phyloP scores from a whole-genome alignment of 2,113 vertebrate species.

The Scophthalmus maximus region DNA sequence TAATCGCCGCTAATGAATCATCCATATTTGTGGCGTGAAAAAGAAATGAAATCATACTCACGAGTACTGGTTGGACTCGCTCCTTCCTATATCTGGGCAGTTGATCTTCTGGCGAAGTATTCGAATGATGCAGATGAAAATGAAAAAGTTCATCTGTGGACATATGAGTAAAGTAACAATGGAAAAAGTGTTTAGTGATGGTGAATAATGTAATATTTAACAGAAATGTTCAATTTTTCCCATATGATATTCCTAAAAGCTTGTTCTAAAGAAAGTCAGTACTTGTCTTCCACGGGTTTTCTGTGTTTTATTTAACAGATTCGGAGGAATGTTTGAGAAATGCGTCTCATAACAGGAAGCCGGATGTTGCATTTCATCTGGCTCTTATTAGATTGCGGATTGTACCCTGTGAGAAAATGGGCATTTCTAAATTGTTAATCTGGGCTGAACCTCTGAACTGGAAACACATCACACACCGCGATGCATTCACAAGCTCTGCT shows the following conservation, averaged over 20 bases:
- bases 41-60: conserved; percentile 79
- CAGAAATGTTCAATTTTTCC: neutral
- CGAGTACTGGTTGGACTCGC: conserved; percentile 93
- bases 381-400: neutral
- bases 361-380: neutral
- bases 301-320: neutral
- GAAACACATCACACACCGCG: neutral
- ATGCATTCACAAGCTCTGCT: conserved; percentile 14
- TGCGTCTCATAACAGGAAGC: conserved; percentile 6
- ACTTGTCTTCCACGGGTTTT: neutral
- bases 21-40: neutral
- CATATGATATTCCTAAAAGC: neutral
- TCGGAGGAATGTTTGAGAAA: neutral
- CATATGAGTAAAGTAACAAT: neutral
- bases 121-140: conserved; percentile 96
- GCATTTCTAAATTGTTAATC: conserved; percentile 43
- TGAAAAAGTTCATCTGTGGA: conserved; percentile 91
- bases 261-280: neutral
- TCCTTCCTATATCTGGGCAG: conserved; percentile 92
- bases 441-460: conserved; percentile 21
- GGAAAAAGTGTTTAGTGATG: neutral
- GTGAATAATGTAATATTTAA: neutral
- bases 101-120: conserved; percentile 96
- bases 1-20: conserved; percentile 9
- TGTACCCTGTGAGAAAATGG: conserved; percentile 5